Percentiles rank a stretch among this genome's conserved stretches.
These are phyloP conservation scores for Gobio gobio DNA, from an alignment of 2,113 vertebrate genomes.

Conservation along the genomic window DNA sequence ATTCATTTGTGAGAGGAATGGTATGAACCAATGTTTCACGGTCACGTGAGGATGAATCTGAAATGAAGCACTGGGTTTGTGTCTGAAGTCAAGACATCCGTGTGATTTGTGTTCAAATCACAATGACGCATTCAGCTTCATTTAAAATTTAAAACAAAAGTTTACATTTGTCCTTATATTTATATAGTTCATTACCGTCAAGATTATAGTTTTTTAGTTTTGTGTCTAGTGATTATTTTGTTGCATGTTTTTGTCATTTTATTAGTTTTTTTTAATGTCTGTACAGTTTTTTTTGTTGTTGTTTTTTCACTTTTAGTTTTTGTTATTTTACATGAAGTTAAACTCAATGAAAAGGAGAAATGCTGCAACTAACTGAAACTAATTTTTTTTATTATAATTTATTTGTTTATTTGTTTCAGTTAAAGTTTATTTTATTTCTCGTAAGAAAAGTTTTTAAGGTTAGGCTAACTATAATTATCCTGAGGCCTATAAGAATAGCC, in stretches of 20 bases:
- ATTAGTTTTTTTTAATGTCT: background rate
- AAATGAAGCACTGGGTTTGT: conserved; percentile 45
- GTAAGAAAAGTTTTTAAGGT: too few species aligned
- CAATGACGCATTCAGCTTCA: background rate
- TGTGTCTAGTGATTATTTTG: too few species aligned
- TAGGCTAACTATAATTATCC: background rate
- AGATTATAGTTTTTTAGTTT: too few species aligned
- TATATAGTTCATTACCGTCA: too few species aligned
- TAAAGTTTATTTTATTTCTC: background rate
- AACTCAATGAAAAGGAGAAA: background rate
- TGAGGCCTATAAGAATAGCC: background rate
- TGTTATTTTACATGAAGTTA: background rate
- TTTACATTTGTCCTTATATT: too few species aligned
- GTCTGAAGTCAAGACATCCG: conserved; percentile 49
- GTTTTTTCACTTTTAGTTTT: background rate
- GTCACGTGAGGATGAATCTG: conserved; percentile 61
- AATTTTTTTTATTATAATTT: too few species aligned
- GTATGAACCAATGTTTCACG: conserved; percentile 64
- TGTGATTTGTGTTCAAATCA: conserved; percentile 41
- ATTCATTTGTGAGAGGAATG: conserved; percentile 69
- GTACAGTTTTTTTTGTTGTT: background rate
- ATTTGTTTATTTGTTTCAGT: too few species aligned
- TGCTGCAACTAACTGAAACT: background rate
- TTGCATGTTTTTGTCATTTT: too few species aligned
- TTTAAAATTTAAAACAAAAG: background rate